Evolutionary conservation across 2,888 invertebrate genomes (phyloP).

Genomic region (Choreutis nemorana): DNA sequence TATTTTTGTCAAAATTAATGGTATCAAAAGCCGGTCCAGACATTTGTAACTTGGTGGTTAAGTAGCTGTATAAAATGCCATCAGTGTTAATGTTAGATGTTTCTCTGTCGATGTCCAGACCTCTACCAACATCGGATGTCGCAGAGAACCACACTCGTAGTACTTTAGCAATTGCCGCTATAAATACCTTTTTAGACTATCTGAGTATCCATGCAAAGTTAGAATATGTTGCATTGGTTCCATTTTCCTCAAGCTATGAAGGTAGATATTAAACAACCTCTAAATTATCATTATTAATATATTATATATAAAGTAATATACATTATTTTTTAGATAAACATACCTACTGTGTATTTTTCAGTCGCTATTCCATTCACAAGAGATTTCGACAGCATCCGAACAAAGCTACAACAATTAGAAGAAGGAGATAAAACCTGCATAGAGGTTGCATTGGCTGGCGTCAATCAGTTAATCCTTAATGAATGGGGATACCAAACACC

Average conservation of each 20-base stretch:
- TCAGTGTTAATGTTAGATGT: constrained; percentile 49
- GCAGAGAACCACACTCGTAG: constrained; percentile 44
- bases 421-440: constrained; percentile 89
- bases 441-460: constrained; percentile 79
- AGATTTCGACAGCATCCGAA: constrained; percentile 82
- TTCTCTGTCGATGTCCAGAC: constrained; percentile 53
- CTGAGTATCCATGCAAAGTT: constrained; percentile 43
- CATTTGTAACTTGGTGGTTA: too few species aligned
- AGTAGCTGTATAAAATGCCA: too few species aligned
- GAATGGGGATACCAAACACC: constrained; percentile 92
- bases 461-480: constrained; percentile 79
- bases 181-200: constrained; percentile 53
- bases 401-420: constrained; percentile 78
- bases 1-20: too few species aligned
- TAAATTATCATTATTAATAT: not conserved
- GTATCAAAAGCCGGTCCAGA: too few species aligned
- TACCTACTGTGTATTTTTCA: constrained; percentile 15
- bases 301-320: not conserved
- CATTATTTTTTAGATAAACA: not conserved
- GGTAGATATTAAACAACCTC: constrained; percentile 20
- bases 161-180: constrained; percentile 39
- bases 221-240: constrained; percentile 49
- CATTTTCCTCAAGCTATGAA: constrained; percentile 51
- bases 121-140: constrained; percentile 38
- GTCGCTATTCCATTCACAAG: constrained; percentile 87